Evolutionary conservation across 2,888 invertebrate species (phyloP).

Genomic region (Spicauda simplicius): DNA sequence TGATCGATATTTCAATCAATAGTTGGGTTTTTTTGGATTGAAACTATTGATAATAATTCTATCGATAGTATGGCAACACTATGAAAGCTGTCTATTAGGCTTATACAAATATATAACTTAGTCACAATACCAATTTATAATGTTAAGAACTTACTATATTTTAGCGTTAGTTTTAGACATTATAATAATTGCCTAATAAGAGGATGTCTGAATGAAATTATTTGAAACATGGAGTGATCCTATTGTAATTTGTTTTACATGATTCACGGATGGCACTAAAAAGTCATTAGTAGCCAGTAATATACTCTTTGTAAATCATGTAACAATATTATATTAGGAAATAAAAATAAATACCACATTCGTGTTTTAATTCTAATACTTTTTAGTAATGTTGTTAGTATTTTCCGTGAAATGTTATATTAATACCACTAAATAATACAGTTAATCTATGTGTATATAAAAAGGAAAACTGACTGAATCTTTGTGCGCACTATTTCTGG

Average conservation of each 20-base stretch:
- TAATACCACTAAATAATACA: no score
- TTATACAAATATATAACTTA: slow-evolving; percentile 2
- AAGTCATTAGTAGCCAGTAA: slow-evolving; percentile 18
- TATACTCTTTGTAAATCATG: slow-evolving; percentile 22
- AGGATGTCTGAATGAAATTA: background rate
- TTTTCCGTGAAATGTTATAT: no score
- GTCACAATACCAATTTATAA: slow-evolving; percentile 8
- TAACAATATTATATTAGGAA: slow-evolving; percentile 32
- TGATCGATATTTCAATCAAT: no score
- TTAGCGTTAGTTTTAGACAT: slow-evolving; percentile 12
- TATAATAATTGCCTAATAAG: background rate
- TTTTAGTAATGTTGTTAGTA: no score
- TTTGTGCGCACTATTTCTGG: no score
- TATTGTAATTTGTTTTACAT: background rate
- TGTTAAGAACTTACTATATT: slow-evolving; percentile 9
- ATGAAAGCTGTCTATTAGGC: slow-evolving; percentile 9
- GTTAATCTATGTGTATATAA: no score
- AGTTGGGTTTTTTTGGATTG: no score
- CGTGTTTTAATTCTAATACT: slow-evolving; percentile 25
- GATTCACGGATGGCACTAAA: background rate
- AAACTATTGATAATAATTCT: no score
- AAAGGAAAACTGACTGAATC: no score
- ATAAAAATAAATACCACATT: slow-evolving; percentile 16
- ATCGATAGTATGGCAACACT: no score
- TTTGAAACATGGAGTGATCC: background rate